Conservation (phyloP, 2,797 vertebrate genomes). For the Philypnodon macrostomus region DNA sequence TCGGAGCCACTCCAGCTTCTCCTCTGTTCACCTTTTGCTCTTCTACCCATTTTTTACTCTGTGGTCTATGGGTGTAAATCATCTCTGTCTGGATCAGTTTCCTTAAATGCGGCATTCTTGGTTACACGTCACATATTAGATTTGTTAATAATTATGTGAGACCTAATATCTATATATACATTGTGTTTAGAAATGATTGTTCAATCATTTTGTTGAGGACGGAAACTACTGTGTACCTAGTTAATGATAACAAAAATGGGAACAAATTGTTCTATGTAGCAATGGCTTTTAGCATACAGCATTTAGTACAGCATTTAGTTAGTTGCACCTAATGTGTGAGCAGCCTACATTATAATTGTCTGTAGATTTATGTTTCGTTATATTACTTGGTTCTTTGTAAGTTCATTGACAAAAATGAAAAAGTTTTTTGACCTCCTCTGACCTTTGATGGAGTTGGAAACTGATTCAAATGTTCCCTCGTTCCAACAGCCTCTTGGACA, state of each 20-base stretch:
- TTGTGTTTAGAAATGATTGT: no score
- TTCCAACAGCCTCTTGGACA: constrained; percentile 18
- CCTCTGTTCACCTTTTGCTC: constrained; percentile 34
- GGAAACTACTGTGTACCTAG: no score
- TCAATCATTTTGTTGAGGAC: no score
- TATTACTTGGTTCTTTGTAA: neutral
- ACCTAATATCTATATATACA: no score
- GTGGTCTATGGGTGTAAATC: constrained; percentile 49
- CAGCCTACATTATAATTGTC: no score
- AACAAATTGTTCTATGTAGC: no score
- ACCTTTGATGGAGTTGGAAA: constrained; percentile 17
- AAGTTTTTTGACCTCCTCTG: no score
- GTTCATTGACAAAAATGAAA: constrained; percentile 2
- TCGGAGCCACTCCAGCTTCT: constrained; percentile 63
- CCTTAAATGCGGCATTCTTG: constrained; percentile 39
- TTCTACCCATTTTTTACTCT: constrained; percentile 35
- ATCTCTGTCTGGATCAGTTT: constrained; percentile 61
- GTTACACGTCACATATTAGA: neutral
- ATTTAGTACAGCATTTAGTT: no score
- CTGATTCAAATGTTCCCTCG: neutral
- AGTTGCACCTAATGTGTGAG: no score
- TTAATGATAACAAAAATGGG: no score
- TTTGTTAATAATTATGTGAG: neutral
- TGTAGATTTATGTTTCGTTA: neutral
- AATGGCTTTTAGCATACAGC: no score